Evolutionary conservation across 2,797 vertebrate genomes (phyloP), one percentile per base, ranked within the genome.

Genomic region (Enteromius radiatus): DNA sequence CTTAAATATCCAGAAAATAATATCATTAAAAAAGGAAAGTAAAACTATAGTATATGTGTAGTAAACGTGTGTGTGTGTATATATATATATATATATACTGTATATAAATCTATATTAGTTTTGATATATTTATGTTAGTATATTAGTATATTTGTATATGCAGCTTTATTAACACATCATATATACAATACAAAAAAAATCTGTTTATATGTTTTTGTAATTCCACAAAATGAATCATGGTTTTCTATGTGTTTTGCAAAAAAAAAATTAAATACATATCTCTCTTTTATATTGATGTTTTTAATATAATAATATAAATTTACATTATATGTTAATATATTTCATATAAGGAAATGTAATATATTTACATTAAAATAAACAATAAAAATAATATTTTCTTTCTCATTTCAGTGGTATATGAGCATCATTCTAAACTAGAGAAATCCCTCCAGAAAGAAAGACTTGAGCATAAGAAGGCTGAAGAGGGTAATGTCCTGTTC

Each of bases 391-490:
- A 6, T 31, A 43, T 73, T 41, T 47, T 8, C 5, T n/a, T 23
- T 31, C 15, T 85, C 19, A 84, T 26, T 73, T 12, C 89, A 99
- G 98, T 99, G 92, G 98, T 99, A 7, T 99, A 99, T 63, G 98
- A 99, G 91, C 98, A 99, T 92, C 95, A 98, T 88, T 99, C 98
- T 88, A 95, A 98, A 89, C 93, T 99, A 90, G 98, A 99, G 89
- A 99, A 99, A 90, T 99, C 97, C 43, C 94, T 99, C 84, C 98
- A 99, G 88, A 99, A 99, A 92, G 98, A 99, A 91, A 95, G 98
- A 87, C 90, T 97, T 54, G 98, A 99, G 88, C 97, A 99, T 89
- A 99, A 99, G 93, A 99, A 99, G 90, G 94, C 97, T 70, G 98
- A 99, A 93, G 98, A 99, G 97, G 98, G 98, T 98, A 82, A 64